phyloP scores from a whole-genome alignment of 2,797 vertebrate species.

The Cyprinella venusta region DNA sequence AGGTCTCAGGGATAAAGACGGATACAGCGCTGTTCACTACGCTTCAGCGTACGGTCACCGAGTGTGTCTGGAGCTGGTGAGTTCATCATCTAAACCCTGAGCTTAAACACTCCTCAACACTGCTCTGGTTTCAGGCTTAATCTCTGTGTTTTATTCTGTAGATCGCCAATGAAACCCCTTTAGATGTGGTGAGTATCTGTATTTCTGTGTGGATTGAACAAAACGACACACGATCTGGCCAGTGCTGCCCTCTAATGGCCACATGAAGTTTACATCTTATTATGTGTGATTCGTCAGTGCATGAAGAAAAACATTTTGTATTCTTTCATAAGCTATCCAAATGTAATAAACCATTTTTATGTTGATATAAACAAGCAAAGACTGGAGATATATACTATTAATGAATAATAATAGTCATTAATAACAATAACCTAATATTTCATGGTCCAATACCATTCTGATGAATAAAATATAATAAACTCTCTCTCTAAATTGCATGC shows the following conservation, averaged over 20 bases:
- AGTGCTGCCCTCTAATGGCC: slow-evolving; percentile 39
- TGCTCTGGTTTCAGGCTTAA: slow-evolving; percentile 45
- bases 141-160: slow-evolving; percentile 68
- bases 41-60: slow-evolving; percentile 96
- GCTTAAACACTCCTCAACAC: neutral
- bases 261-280: neutral
- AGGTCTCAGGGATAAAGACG: slow-evolving; percentile 95
- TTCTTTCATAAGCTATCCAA: neutral
- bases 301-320: neutral
- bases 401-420: neutral
- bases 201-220: neutral
- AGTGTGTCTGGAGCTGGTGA: slow-evolving; percentile 96
- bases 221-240: neutral
- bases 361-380: neutral
- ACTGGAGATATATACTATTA: neutral
- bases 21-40: slow-evolving; percentile 97
- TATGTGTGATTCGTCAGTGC: neutral
- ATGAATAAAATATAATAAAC: too few relatives aligned
- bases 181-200: slow-evolving; percentile 93
- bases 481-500: too few relatives aligned
- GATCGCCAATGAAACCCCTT: slow-evolving; percentile 97
- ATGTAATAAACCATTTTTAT: neutral
- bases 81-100: slow-evolving; percentile 45
- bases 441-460: too few relatives aligned
- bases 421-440: neutral